Percentiles rank a stretch among this genome's conserved stretches.
Conservation (phyloP, 1,140 invertebrate genomes). For the Physella acuta region DNA sequence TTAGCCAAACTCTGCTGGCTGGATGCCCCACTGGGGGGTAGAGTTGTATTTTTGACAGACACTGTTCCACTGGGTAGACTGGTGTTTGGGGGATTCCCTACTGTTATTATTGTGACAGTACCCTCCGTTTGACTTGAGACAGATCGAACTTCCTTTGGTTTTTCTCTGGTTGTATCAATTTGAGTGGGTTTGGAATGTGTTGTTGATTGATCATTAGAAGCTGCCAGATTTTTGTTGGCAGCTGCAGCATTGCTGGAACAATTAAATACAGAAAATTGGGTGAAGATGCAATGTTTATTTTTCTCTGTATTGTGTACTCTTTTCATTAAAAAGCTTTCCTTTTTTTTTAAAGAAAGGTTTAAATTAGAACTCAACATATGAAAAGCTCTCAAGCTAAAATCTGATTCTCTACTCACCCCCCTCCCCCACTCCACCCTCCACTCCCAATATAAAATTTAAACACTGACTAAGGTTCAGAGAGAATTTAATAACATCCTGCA, state of each 20-base stretch:
- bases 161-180: neutral
- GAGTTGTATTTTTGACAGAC: conserved; percentile 36
- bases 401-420: too few species aligned
- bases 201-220: neutral
- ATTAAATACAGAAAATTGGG: neutral
- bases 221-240: neutral
- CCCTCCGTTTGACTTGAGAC: conserved; percentile 57
- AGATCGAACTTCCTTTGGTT: conserved; percentile 44
- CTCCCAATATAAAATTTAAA: too few species aligned
- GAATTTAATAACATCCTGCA: too few species aligned
- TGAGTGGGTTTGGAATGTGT: neutral
- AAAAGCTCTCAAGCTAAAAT: too few species aligned
- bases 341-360: too few species aligned
- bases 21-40: conserved; percentile 37
- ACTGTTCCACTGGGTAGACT: conserved; percentile 45
- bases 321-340: too few species aligned
- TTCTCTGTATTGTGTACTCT: too few species aligned
- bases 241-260: neutral
- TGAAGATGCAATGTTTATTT: too few species aligned
- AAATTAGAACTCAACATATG: too few species aligned
- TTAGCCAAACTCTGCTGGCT: conserved; percentile 47
- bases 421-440: too few species aligned
- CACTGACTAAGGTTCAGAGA: too few species aligned
- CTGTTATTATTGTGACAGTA: conserved; percentile 55
- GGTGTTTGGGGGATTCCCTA: conserved; percentile 50